phyloP scores from a whole-genome alignment of 2,888 invertebrate species.

The Nycteola revayana region DNA sequence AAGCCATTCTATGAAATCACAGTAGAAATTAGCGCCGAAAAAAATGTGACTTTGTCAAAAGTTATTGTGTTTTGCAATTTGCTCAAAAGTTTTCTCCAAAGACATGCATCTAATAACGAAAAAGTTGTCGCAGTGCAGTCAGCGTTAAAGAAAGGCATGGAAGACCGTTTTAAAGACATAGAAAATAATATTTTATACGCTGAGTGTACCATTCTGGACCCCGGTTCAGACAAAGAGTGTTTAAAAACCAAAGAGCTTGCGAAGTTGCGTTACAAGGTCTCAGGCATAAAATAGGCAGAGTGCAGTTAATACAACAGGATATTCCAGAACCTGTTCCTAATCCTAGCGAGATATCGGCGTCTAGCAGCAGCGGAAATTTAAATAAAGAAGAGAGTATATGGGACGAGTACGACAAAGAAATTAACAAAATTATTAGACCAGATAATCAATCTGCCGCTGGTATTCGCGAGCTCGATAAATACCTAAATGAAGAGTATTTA shows the following conservation, averaged over 20 bases:
- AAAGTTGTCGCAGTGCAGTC: neutral
- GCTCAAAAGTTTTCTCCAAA: constrained; percentile 3
- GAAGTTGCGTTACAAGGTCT: constrained; percentile 1
- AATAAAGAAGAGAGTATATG: constrained; percentile 7
- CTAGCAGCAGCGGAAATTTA: constrained; percentile 1
- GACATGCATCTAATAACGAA: constrained; percentile 1
- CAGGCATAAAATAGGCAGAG: constrained; percentile 1
- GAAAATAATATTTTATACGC: constrained; percentile 8
- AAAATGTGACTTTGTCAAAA: constrained; percentile 9
- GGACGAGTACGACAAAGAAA: constrained; percentile 9
- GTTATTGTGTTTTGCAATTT: constrained; percentile 7
- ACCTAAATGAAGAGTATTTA: constrained; percentile 9
- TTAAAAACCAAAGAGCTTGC: constrained; percentile 4
- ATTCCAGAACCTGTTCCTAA: constrained; percentile 3
- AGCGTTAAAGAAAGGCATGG: neutral
- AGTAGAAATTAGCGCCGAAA: constrained; percentile 10
- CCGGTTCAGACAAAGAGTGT: constrained; percentile 9
- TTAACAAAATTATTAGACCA: constrained; percentile 4
- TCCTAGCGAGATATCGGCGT: constrained; percentile 1
- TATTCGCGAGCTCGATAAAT: constrained; percentile 15
- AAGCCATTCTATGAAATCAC: constrained; percentile 9
- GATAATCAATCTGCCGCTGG: constrained; percentile 12
- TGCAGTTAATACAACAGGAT: constrained; percentile 1
- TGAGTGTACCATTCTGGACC: constrained; percentile 13
- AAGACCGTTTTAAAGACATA: constrained; percentile 5